A percentile compares a stretch with the other conserved stretches of the same genome.
Conservation (phyloP, 2,113 vertebrate genomes). For the Lipophrys pholis region DNA sequence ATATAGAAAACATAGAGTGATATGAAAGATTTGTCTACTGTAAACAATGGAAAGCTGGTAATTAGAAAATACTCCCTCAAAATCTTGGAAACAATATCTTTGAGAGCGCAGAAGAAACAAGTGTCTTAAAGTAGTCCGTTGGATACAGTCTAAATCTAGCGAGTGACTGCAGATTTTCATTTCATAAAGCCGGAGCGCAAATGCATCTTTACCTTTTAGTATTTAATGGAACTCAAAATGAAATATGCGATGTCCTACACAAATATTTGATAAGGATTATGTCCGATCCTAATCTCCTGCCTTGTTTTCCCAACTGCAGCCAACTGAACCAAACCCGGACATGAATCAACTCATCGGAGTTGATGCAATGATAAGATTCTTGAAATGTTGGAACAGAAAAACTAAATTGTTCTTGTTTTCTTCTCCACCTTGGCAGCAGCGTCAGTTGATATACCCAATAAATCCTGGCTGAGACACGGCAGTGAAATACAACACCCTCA, state of each 20-base stretch:
- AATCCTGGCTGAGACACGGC: slow-evolving; percentile 23
- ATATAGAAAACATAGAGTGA: too few relatives aligned
- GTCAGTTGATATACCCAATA: slow-evolving; percentile 36
- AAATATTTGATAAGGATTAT: neutral
- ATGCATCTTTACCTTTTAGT: too few relatives aligned
- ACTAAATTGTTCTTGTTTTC: slow-evolving; percentile 35
- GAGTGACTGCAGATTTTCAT: too few relatives aligned
- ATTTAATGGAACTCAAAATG: too few relatives aligned
- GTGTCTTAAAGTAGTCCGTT: too few relatives aligned
- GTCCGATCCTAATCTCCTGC: neutral
- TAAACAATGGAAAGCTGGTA: too few relatives aligned
- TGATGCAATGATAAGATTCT: neutral
- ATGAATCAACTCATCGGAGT: neutral
- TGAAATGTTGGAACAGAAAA: neutral
- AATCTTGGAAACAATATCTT: too few relatives aligned
- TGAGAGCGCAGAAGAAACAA: too few relatives aligned
- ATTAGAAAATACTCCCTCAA: too few relatives aligned
- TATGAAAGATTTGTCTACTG: too few relatives aligned
- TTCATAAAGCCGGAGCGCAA: too few relatives aligned
- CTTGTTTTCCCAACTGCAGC: neutral
- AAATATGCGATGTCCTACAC: neutral
- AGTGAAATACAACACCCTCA: slow-evolving; percentile 48
- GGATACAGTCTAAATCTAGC: too few relatives aligned
- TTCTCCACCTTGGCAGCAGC: neutral
- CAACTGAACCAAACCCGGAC: neutral